Conservation (phyloP, 2,888 invertebrate species). For the Agriopis marginaria region DNA sequence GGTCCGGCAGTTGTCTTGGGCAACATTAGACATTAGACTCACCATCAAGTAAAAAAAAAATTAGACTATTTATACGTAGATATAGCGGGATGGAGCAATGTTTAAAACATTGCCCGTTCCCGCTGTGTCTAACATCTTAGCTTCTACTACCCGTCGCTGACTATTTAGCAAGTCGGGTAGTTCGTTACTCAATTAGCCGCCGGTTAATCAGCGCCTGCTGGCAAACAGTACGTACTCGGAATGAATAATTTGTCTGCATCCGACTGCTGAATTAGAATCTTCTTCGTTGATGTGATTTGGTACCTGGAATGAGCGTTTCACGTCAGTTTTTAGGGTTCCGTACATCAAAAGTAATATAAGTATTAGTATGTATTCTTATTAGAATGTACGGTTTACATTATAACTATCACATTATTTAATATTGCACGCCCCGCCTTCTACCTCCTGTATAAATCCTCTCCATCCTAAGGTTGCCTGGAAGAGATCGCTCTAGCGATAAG, state of each 20-base stretch:
- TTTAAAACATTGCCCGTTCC: neutral
- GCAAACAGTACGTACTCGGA: slow-evolving; percentile 76
- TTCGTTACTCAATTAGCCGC: slow-evolving; percentile 81
- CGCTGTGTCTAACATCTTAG: slow-evolving; percentile 41
- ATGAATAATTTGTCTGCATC: slow-evolving; percentile 67
- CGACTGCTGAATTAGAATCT: slow-evolving; percentile 46
- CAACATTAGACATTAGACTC: too few relatives aligned
- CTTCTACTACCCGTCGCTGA: slow-evolving; percentile 55
- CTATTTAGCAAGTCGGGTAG: slow-evolving; percentile 78
- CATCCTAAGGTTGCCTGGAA: too few relatives aligned
- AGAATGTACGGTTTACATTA: too few relatives aligned
- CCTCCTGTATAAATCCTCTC: too few relatives aligned
- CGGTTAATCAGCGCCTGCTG: slow-evolving; percentile 77
- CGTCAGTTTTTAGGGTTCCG: neutral
- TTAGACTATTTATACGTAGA: too few relatives aligned
- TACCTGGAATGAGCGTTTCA: slow-evolving; percentile 13
- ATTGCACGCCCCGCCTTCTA: too few relatives aligned
- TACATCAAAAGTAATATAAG: too few relatives aligned
- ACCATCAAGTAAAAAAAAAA: too few relatives aligned
- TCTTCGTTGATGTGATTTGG: slow-evolving; percentile 29
- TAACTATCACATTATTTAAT: too few relatives aligned
- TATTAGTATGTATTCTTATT: too few relatives aligned
- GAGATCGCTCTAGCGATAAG: too few relatives aligned
- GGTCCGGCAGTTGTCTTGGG: too few relatives aligned
- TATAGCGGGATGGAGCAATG: neutral